Percentiles rank a stretch among this genome's conserved stretches.
These are phyloP conservation scores for Artibeus jamaicensis DNA, from an alignment of 2,797 vertebrate species.

Conservation along the genomic window DNA sequence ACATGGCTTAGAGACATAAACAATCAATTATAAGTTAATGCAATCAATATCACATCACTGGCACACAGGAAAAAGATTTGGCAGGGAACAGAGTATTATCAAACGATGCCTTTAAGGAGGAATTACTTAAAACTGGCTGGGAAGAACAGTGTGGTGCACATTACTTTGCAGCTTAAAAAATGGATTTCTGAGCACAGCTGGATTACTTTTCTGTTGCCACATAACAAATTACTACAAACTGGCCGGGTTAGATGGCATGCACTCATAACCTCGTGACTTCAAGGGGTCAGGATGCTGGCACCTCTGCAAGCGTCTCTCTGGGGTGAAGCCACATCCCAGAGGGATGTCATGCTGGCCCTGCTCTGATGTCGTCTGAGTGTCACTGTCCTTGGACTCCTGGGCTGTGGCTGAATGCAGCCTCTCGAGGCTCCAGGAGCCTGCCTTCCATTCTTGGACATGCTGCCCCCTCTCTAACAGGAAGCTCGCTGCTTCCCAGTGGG, in stretches of 20 bases:
- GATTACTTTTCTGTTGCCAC: neutral
- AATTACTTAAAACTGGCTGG: neutral
- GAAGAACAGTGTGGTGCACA: neutral
- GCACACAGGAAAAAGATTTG: neutral
- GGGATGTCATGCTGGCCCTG: too few species aligned
- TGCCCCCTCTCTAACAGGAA: neutral
- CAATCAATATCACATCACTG: too few species aligned
- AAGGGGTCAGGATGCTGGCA: neutral
- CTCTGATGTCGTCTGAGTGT: neutral
- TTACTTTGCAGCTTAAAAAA: neutral
- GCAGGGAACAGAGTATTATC: neutral
- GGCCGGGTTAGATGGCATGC: rapidly evolving
- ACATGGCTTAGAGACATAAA: neutral
- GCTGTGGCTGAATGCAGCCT: neutral
- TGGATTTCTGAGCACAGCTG: neutral
- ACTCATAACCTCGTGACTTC: neutral
- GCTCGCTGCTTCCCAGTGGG: neutral
- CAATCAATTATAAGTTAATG: neutral
- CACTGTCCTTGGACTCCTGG: neutral
- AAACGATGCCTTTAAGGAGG: neutral
- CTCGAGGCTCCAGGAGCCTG: neutral
- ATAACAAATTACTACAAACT: neutral
- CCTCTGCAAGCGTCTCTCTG: too few species aligned
- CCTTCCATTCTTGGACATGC: neutral
- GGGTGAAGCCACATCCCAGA: too few species aligned